Evolutionary conservation across 1,140 invertebrate species (phyloP).

Genomic region (Spodoptera litura): DNA sequence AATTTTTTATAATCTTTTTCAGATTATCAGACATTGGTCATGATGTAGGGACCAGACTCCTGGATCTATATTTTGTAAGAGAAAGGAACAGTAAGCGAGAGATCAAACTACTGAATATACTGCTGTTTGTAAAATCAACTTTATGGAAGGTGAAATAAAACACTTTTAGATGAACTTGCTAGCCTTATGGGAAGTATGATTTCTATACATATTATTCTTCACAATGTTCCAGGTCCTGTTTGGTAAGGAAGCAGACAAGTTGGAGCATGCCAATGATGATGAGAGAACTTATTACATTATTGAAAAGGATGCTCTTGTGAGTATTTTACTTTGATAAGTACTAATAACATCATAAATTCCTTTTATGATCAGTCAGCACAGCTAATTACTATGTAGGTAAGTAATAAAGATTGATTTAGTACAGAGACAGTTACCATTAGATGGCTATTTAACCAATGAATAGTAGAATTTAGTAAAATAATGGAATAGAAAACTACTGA

Average conservation of each 20-base stretch:
- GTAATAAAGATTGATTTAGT: too few species aligned
- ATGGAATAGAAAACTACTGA: too few species aligned
- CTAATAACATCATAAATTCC: not conserved
- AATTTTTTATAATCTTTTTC: constrained; percentile 58
- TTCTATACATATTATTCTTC: too few species aligned
- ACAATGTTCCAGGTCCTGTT: constrained; percentile 92
- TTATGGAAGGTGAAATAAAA: constrained; percentile 94
- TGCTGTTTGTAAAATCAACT: constrained; percentile 98
- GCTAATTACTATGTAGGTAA: too few species aligned
- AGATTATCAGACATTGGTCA: constrained; percentile 97
- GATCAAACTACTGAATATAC: constrained; percentile 97
- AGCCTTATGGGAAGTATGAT: not conserved
- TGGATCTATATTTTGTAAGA: constrained; percentile 97
- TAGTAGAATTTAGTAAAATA: too few species aligned
- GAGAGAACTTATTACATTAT: constrained; percentile 99
- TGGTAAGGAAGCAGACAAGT: constrained; percentile 98
- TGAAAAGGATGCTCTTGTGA: constrained; percentile 98
- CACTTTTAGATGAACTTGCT: not conserved
- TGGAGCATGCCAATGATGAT: constrained; percentile 99
- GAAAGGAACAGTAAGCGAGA: constrained; percentile 98
- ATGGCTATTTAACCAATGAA: too few species aligned
- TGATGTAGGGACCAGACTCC: constrained; percentile 96
- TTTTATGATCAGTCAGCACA: too few species aligned
- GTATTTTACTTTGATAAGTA: constrained; percentile 36
- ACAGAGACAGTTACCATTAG: too few species aligned